phyloP scores from a whole-genome alignment of 1,140 invertebrate genomes.

The Leguminivora glycinivorella region DNA sequence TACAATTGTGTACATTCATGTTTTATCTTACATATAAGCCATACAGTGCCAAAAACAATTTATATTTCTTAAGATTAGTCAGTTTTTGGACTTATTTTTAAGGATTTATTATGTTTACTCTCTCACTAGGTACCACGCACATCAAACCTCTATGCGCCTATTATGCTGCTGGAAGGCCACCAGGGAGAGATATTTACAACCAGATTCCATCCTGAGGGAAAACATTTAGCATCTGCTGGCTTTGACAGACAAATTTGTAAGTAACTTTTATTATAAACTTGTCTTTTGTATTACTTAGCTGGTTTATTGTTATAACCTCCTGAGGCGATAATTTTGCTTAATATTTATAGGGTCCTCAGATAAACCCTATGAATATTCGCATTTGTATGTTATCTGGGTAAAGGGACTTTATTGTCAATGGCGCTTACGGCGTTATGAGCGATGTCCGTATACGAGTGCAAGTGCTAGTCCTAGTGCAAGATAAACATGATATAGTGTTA shows the following conservation, averaged over 20 bases:
- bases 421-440: no score
- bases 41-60: background rate
- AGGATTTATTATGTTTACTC: background rate
- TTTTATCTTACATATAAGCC: background rate
- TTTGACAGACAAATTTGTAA: constrained; percentile 98
- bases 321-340: no score
- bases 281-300: constrained; percentile 6
- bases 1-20: constrained; percentile 9
- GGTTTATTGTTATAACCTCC: no score
- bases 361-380: no score
- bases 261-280: constrained; percentile 59
- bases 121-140: constrained; percentile 85
- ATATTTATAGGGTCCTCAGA: no score
- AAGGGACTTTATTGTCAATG: no score
- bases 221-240: constrained; percentile 95
- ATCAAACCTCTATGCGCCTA: constrained; percentile 94
- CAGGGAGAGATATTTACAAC: constrained; percentile 96
- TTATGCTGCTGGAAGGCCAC: constrained; percentile 98
- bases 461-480: no score
- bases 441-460: no score
- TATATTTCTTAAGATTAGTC: no score
- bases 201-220: constrained; percentile 98
- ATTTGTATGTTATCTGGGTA: no score
- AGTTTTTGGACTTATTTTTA: no score
- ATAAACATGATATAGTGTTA: no score